Base-by-base conservation (phyloP, 1,140 invertebrate genomes). In the Zeugodacus cucurbitae region DNA sequence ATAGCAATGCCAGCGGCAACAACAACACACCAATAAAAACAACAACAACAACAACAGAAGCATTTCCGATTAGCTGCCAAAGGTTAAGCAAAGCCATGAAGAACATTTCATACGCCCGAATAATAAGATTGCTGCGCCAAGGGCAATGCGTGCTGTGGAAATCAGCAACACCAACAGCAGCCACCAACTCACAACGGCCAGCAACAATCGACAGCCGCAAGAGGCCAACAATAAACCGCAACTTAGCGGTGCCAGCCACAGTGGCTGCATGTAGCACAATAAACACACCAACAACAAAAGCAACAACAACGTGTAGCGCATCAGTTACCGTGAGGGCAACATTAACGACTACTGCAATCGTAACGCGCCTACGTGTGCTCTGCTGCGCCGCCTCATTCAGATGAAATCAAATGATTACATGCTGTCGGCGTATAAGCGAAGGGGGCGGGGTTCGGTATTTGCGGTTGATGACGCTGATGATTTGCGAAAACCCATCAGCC, bases 381-480 rank as follows among this genome's bases (percentile, higher is more conserved):
- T 59, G 22, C 59, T 86, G 85, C 57, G 54, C 5, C 58, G 5
- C 58, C 4, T 14, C 32, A 59, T 62, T 70, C n/a, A 87, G 87
- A 87, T 87, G 87, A 87, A 87, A 87, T 87, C 87, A 87, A 87
- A 87, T 87, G 59, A 70, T 87, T 87, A 34, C 10, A 87, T n/a
- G 54, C 57, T 82, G 41, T 48, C 74, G 74, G 74, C 74, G 6
- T 17, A 54, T 82, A 11, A 2, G 22, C 1, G 4, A n/a, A 17
- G 64, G 32, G 64, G 74, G 11, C 6, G 37, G 41, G 74, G 5
- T 11, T 32, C 26, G 26, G 74, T 8, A 17, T 44, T 82, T 82
- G 74, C 10, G 8, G 74, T 48, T 82, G 8, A 48, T 54, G 74
- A 10, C 3, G 74, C 74, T 82, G 37, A 54, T 82, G 22, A 82